Conservation (phyloP, 2,888 invertebrate genomes). For the Rosalia funebris region DNA sequence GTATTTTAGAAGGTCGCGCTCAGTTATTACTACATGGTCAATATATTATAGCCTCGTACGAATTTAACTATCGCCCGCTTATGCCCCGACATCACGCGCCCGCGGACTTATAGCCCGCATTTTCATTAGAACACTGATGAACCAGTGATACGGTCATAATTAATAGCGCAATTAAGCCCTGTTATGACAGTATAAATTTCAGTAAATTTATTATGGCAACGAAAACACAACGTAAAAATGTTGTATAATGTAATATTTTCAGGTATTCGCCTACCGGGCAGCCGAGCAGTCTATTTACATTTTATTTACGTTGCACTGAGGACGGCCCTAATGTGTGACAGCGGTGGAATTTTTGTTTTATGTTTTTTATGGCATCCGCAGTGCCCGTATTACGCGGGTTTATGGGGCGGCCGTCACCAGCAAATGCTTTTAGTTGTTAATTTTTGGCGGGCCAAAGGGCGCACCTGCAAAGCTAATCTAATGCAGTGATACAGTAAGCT, state of each 20-base stretch:
- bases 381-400: not conserved
- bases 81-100: constrained; percentile 22
- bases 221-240: constrained; percentile 36
- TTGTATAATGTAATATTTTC: constrained; percentile 10
- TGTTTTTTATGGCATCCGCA: constrained; percentile 13
- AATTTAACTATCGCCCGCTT: constrained; percentile 23
- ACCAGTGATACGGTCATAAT: constrained; percentile 39
- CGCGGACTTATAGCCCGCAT: constrained; percentile 14
- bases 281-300: constrained; percentile 15
- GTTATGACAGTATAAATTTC: constrained; percentile 46
- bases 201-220: constrained; percentile 40
- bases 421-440: constrained; percentile 2
- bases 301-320: constrained; percentile 7
- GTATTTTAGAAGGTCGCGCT: no score
- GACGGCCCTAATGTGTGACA: constrained; percentile 6
- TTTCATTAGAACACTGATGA: constrained; percentile 36
- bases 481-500: not conserved
- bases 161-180: constrained; percentile 40
- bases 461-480: not conserved
- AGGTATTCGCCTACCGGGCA: not conserved
- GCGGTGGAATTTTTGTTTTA: constrained; percentile 13
- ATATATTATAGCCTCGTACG: not conserved
- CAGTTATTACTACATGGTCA: not conserved
- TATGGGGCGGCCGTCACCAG: constrained; percentile 3
- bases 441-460: not conserved